Percentiles rank a stretch among this genome's conserved stretches.
Conservation (phyloP, 2,797 vertebrate species). For the Sorex maritimensis region DNA sequence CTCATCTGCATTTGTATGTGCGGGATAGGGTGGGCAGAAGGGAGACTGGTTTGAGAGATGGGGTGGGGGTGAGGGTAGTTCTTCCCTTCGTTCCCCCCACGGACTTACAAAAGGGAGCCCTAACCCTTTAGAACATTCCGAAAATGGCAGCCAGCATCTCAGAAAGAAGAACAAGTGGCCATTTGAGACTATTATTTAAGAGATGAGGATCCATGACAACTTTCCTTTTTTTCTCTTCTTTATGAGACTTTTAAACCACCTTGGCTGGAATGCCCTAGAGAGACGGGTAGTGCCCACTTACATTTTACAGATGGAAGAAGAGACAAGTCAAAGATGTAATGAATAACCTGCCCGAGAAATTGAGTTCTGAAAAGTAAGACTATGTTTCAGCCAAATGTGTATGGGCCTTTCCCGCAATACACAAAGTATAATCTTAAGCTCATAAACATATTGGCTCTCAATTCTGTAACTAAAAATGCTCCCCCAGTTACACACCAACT, state of each 20-base stretch:
- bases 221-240: not conserved
- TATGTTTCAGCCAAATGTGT: not conserved
- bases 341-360: conserved; percentile 25
- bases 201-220: conserved; percentile 17
- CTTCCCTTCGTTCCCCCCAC: not conserved
- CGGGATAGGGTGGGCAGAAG: not conserved
- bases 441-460: conserved; percentile 14
- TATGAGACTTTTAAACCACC: conserved; percentile 50
- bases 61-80: not conserved
- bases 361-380: conserved; percentile 33
- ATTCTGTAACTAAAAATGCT: conserved; percentile 33
- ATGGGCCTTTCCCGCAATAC: not conserved
- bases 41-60: not conserved
- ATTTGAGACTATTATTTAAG: not conserved
- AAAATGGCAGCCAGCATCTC: not conserved
- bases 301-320: conserved; percentile 63
- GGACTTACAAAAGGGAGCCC: not conserved
- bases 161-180: not conserved
- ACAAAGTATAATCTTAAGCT: conserved; percentile 38
- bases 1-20: not conserved
- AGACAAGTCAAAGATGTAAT: conserved; percentile 38
- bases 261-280: conserved; percentile 12
- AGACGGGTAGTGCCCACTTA: conserved; percentile 4
- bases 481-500: conserved; percentile 6
- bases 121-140: not conserved